phyloP scores from a whole-genome alignment of 2,797 vertebrate species.

The Tolypeutes matacus region DNA sequence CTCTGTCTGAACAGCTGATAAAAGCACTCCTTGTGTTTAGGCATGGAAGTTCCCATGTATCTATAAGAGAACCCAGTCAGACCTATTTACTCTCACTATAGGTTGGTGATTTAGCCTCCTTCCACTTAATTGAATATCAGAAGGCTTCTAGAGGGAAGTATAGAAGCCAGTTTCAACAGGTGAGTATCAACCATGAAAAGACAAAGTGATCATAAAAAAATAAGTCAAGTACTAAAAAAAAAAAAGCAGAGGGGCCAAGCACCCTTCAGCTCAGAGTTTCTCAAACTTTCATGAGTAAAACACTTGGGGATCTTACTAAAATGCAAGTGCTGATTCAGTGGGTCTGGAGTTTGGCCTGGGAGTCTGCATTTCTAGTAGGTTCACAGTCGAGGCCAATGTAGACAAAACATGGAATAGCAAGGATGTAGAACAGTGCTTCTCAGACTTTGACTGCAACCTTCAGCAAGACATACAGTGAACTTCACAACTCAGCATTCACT shows the following conservation, averaged over 20 bases:
- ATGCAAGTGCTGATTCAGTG: not conserved
- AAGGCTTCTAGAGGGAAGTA: not conserved
- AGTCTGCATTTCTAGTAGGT: not conserved
- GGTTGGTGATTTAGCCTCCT: not conserved
- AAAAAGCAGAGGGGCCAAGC: not conserved
- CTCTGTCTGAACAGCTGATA: not conserved
- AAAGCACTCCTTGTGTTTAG: not conserved
- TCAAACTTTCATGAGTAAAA: not conserved
- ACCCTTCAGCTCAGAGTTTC: not conserved
- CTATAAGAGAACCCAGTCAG: not conserved
- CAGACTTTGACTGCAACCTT: not conserved
- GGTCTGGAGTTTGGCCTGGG: not conserved
- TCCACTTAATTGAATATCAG: not conserved
- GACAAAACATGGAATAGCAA: not conserved
- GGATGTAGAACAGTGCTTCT: not conserved
- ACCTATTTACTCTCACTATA: not conserved
- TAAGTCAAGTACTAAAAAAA: not conserved
- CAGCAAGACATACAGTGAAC: not conserved
- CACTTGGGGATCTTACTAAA: not conserved
- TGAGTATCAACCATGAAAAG: not conserved
- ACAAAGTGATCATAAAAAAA: not conserved
- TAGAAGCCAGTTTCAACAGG: conserved; percentile 27
- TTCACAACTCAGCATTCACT: not conserved
- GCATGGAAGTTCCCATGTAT: not conserved
- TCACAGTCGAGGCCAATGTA: not conserved